A percentile compares a stretch with the other conserved stretches of the same genome.
Conservation (phyloP, 1,140 invertebrate genomes). For the Diprion similis region DNA sequence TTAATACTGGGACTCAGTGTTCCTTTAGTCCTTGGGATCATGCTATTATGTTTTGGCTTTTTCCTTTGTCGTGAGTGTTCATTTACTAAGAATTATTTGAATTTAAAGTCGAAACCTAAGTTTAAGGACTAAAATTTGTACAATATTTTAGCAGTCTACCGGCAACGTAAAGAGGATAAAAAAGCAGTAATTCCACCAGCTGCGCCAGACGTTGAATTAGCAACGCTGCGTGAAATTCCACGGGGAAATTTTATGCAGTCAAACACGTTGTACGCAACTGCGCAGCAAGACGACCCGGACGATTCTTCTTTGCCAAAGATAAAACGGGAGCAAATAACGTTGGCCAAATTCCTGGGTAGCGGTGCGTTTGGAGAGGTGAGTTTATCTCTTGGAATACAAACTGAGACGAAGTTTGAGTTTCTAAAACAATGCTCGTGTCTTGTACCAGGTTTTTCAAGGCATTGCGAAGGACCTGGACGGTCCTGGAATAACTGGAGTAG, state of each 20-base stretch:
- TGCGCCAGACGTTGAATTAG: slow-evolving; percentile 83
- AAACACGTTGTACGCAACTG: slow-evolving; percentile 79
- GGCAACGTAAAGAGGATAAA: slow-evolving; percentile 65
- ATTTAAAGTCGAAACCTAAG: neutral
- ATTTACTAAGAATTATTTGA: neutral
- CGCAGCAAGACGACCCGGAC: slow-evolving; percentile 70
- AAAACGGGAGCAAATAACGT: slow-evolving; percentile 77
- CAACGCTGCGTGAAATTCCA: slow-evolving; percentile 84
- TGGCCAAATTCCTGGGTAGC: slow-evolving; percentile 89
- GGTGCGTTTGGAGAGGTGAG: slow-evolving; percentile 94
- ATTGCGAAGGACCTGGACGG: slow-evolving; percentile 71
- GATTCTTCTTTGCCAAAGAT: slow-evolving; percentile 79
- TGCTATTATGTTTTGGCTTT: slow-evolving; percentile 52
- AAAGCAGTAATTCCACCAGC: slow-evolving; percentile 63
- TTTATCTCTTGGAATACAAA: neutral
- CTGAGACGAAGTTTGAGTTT: neutral
- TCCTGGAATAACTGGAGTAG: slow-evolving; percentile 54
- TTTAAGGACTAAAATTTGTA: slow-evolving; percentile 18
- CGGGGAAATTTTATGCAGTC: slow-evolving; percentile 77
- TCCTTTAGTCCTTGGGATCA: slow-evolving; percentile 57
- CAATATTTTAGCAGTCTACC: slow-evolving; percentile 54
- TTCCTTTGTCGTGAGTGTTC: slow-evolving; percentile 53
- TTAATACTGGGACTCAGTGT: slow-evolving; percentile 68
- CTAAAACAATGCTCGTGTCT: neutral
- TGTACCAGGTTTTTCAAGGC: slow-evolving; percentile 80